Evolutionary conservation across 2,888 invertebrate species (phyloP), one percentile per base, ranked within the genome.

Genomic region (Ligdia adustata): DNA sequence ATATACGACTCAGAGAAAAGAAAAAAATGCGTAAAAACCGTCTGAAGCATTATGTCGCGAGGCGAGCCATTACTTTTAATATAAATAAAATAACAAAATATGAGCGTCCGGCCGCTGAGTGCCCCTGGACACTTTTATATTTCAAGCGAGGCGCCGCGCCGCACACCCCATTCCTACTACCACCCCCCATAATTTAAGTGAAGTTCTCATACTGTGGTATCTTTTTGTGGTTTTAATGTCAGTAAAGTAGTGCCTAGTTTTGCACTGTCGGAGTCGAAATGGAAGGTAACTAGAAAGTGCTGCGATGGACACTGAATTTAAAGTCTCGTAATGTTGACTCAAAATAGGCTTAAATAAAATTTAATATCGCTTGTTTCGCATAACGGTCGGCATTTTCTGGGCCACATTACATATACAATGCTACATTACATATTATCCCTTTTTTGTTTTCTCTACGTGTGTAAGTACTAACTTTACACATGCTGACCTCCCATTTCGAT

Each of bases 61-160:
- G 79, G 69, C 72, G 62, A 70, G 82, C 88, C 89, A 90, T 90
- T 90, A 90, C 90, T 90, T 90, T 90, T 89, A 88, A 90, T 90
- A 89, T 86, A 89, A 89, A 89, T 89, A 89, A 90, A 89, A 90
- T 89, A 90, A 88, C 89, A 90, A 90, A 90, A 90, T 90, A 90
- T 90, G 90, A 90, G 89, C 75, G 86, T 88, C 89, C 88, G 87
- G 87, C 87, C 84, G 87, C 76, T 79, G 88, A 86, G 89, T 86
- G 86, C 86, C 87, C 83, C 84, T 72, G 79, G 82, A 82, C 86
- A 85, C 84, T 89, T 87, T 87, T 87, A 85, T 87, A 87, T 84
- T 85, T 82, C 80, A 85, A 74, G 75, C 69, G 67, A 59, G 53
- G 54, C 52, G 55, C 51, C 55, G 11, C 27, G 5, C 46, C 51